These are phyloP conservation scores for Perizoma affinitatum DNA, from an alignment of 2,888 invertebrate species.

Conservation along the genomic window DNA sequence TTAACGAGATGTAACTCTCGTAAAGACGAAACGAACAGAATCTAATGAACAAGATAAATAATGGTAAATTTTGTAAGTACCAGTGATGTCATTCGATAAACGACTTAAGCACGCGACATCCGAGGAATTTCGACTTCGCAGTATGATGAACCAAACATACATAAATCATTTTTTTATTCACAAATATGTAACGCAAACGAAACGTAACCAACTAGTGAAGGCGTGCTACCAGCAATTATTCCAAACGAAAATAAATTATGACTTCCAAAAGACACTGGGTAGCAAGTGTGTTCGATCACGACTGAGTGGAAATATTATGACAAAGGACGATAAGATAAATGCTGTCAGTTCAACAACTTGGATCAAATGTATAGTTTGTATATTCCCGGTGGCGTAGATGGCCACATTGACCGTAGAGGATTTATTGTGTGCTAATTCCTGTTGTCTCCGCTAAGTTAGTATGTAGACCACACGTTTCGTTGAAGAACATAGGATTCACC, in stretches of 20 bases:
- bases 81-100: constrained; percentile 50
- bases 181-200: constrained; percentile 41
- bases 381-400: constrained; percentile 46
- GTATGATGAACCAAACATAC: constrained; percentile 37
- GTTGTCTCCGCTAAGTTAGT: constrained; percentile 42
- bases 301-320: constrained; percentile 65
- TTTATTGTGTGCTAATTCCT: constrained; percentile 54
- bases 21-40: constrained; percentile 8
- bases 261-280: constrained; percentile 33
- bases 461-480: constrained; percentile 46
- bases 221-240: constrained; percentile 25
- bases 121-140: constrained; percentile 37
- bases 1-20: constrained; percentile 5
- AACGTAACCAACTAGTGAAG: constrained; percentile 43
- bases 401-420: constrained; percentile 41
- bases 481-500: constrained; percentile 41
- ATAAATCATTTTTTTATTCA: constrained; percentile 41
- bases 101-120: constrained; percentile 52
- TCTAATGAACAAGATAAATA: constrained; percentile 39
- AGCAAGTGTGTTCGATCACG: constrained; percentile 43
- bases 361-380: constrained; percentile 39
- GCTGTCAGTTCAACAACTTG: constrained; percentile 69
- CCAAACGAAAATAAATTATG: constrained; percentile 18
- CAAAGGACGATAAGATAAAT: constrained; percentile 71
- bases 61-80: constrained; percentile 43